Evolutionary conservation across 1,140 invertebrate species (phyloP), one percentile per base, ranked within the genome.

Genomic region (Heliconius melpomene): DNA sequence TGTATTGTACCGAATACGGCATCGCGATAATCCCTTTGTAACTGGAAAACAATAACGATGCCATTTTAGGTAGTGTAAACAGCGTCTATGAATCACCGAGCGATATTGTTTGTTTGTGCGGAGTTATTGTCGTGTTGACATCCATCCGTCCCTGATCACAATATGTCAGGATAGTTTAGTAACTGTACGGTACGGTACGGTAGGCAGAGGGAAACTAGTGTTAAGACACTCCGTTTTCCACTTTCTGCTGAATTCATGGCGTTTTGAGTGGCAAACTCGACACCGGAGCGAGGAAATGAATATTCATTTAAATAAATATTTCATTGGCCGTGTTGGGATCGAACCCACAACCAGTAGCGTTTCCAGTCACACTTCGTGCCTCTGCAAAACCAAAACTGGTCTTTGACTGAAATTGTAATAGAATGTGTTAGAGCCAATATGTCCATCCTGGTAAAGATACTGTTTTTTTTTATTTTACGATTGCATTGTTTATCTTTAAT

Each of bases 11-110:
- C 83, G 77, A 85, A 85, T 83, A 81, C 75, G 86, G 83, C 74
- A 83, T 77, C 82, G 83, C 75, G 83, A 85, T 84, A 81, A 84
- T 85, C 78, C 82, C 80, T 85, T 85, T 87, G 83, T 87, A 83
- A 85, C 82, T 80, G 80, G 79, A 77, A 84, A 87, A 87, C 83
- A 84, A 86, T 87, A 84, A 84, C 76, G 66, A 66, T 57, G 78
- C 74, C 77, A 78, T 82, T 81, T 73, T 83, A 72, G 75, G 74
- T 71, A 32, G 26, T 78, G 66, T 72, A 78, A 52, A 78, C 46
- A 72, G 50, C 32, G n/a, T 29, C 76, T 78, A 72, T 72, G 40
- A 71, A 52, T 72, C 66, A 60, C 46, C 23, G 46, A 20, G 66
- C 72, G 29, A 74, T 74, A 70, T 79, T 79, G 78, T 79, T 79